Evolutionary conservation across 1,140 invertebrate species (phyloP).

Genomic region (Aphelinus certus): DNA sequence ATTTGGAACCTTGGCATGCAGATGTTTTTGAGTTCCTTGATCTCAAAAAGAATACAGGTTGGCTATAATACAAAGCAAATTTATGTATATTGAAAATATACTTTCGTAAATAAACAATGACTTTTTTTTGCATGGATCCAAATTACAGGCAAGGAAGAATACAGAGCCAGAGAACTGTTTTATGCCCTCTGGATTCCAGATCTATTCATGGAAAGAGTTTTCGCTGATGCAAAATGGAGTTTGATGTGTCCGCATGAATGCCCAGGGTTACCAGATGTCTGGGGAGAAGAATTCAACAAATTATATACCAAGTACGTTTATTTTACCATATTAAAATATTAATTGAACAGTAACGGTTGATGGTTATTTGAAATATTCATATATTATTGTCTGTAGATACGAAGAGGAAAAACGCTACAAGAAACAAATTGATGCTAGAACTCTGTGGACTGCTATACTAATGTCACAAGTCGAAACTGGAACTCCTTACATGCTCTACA

Average conservation of each 20-base stretch:
- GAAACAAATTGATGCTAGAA: slow-evolving; percentile 84
- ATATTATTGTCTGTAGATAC: slow-evolving; percentile 70
- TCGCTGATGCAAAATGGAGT: slow-evolving; percentile 88
- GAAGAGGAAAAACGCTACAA: slow-evolving; percentile 83
- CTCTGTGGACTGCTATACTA: slow-evolving; percentile 94
- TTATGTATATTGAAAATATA: background rate
- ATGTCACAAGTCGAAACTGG: slow-evolving; percentile 98
- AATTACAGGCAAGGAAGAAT: slow-evolving; percentile 80
- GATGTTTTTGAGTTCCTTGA: slow-evolving; percentile 97
- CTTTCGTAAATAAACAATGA: background rate
- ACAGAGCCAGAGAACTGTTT: slow-evolving; percentile 94
- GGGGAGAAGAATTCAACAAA: slow-evolving; percentile 94
- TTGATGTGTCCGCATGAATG: slow-evolving; percentile 97
- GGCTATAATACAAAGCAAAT: background rate
- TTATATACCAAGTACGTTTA: slow-evolving; percentile 79
- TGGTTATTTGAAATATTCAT: slow-evolving; percentile 22
- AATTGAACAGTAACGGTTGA: background rate
- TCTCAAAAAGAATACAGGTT: slow-evolving; percentile 92
- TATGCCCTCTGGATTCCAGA: slow-evolving; percentile 99
- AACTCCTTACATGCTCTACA: slow-evolving; percentile 97
- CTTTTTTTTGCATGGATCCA: slow-evolving; percentile 2
- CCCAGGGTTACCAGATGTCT: slow-evolving; percentile 89
- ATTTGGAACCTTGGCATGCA: slow-evolving; percentile 98
- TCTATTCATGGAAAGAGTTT: slow-evolving; percentile 97
- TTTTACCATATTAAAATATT: slow-evolving; percentile 6